Percentiles rank a stretch among this genome's conserved stretches.
phyloP scores from a whole-genome alignment of 2,113 vertebrate genomes.

The Panthera leo region DNA sequence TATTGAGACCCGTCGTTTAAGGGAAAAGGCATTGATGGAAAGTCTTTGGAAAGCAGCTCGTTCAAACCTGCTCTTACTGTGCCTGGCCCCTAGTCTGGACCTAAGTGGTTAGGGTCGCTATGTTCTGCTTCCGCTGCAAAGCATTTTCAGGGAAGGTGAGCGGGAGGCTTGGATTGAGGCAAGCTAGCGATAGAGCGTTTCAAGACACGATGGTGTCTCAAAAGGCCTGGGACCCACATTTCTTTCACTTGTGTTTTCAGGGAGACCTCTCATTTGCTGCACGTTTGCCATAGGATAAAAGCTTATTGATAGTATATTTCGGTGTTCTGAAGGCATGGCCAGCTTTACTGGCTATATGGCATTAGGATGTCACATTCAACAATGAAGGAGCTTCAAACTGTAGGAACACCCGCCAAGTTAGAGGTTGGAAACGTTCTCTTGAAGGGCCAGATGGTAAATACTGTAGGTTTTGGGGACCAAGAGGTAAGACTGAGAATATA shows the following conservation, averaged over 20 bases:
- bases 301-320: not conserved
- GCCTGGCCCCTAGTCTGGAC: not conserved
- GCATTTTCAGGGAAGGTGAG: not conserved
- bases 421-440: not conserved
- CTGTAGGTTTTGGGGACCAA: not conserved
- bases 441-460: not conserved
- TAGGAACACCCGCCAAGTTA: too few relatives aligned
- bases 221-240: not conserved
- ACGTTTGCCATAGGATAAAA: not conserved
- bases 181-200: not conserved
- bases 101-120: accelerated
- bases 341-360: not conserved
- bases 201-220: not conserved
- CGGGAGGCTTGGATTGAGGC: not conserved
- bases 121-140: accelerated
- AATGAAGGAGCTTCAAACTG: not conserved
- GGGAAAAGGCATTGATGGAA: not conserved
- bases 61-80: too few relatives aligned
- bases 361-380: not conserved
- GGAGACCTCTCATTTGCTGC: not conserved
- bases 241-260: not conserved
- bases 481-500: not conserved
- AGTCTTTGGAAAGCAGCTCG: not conserved
- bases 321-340: not conserved
- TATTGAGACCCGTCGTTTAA: not conserved